Conservation (phyloP, 2,113 vertebrate species). For the Lagopus muta region DNA sequence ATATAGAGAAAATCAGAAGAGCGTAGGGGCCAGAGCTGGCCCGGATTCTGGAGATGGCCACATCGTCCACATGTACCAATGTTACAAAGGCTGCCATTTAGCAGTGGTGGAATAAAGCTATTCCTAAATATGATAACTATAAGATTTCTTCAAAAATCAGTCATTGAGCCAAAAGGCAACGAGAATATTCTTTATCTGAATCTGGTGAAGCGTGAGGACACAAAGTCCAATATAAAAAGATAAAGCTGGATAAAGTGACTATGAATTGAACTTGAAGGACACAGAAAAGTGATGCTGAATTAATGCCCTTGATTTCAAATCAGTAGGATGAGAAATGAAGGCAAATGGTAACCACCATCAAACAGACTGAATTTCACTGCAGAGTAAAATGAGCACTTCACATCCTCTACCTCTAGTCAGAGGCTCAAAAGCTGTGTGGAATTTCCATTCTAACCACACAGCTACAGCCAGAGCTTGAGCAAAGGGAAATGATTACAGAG, state of each 20-base stretch:
- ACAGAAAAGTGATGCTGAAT: neutral
- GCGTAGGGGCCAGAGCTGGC: neutral
- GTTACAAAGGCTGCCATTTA: neutral
- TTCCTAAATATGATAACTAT: neutral
- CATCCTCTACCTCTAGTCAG: neutral
- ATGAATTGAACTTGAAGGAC: neutral
- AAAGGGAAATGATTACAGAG: neutral
- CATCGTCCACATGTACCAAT: accelerated
- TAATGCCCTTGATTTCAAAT: neutral
- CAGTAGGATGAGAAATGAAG: neutral
- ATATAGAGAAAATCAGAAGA: neutral
- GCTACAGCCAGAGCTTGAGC: neutral
- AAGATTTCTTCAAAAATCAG: neutral
- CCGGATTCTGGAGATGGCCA: neutral
- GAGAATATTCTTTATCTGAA: neutral
- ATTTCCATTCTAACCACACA: neutral
- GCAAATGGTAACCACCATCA: neutral
- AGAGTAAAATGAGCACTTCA: neutral
- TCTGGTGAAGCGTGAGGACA: neutral
- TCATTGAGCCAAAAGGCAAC: neutral
- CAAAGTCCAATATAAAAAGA: neutral
- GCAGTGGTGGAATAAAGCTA: neutral
- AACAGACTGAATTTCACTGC: neutral
- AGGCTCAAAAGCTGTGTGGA: neutral
- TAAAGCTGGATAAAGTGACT: neutral